Base-by-base conservation (phyloP, 2,113 vertebrate species). In the Corvus hawaiiensis region DNA sequence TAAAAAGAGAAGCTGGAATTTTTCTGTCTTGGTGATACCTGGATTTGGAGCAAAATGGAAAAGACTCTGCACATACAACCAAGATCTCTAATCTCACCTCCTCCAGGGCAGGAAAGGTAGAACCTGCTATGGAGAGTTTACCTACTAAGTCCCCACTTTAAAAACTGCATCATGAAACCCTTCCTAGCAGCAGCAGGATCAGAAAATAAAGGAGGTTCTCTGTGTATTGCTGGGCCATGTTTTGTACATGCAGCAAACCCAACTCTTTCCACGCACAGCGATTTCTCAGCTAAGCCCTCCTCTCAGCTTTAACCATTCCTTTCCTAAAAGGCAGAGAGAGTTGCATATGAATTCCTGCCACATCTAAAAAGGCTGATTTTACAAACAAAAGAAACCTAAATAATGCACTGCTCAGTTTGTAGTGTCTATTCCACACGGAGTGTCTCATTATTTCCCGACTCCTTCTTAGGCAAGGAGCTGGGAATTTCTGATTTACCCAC, bases 111-210 rank as follows among this genome's bases (percentile, higher is more conserved):
- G 58, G 27, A 35, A 64, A 43, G 7, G 66, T 12, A 59, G 28
- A 89, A 46, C 23, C n/a, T 48, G 10, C 46, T 37, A 12, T 2
- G 6, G 23, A 69, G 32, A 81, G 7, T 16, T 33, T 35, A 32
- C 23, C 6, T 32, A 1, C 0, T 11, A 39, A 39, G 1, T 27
- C 32, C 43, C 19, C 28, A 59, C 6, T 28, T 59, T 1, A 63
- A 81, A 49, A 11, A 11, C 0, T 7, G 13, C 16, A 13, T 19
- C 35, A 67, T 30, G 3, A 74, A 84, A 71, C 48, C 62, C 37
- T 52, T 67, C 21, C n/a, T 23, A 48, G 54, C 19, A 91, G 62
- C 28, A 87, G 48, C 19, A 68, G 35, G 18, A 63, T 68, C 16
- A 37, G 81, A 37, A 79, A 44, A 66, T 12, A 26, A 35, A 35